These are phyloP conservation scores for Erythrolamprus reginae DNA, from an alignment of 2,113 vertebrate genomes.

Conservation along the genomic window DNA sequence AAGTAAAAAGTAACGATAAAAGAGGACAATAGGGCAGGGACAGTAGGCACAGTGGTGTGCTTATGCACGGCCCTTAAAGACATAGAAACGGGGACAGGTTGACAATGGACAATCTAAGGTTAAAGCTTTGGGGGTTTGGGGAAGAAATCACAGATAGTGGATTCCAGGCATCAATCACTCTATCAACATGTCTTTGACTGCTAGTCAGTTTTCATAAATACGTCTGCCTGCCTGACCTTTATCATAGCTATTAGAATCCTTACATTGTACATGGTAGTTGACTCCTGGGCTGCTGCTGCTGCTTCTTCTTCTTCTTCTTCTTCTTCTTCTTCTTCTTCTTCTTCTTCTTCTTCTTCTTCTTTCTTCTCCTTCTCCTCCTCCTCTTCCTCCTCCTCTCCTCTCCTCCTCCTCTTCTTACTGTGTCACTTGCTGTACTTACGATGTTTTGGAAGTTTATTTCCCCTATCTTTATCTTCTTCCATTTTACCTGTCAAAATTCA, in stretches of 20 bases:
- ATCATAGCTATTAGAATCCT: not conserved
- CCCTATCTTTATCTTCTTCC: not conserved
- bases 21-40: no score
- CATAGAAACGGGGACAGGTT: no score
- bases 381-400: not conserved
- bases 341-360: not conserved
- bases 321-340: no score
- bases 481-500: not conserved
- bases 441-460: not conserved
- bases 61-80: no score
- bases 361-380: no score
- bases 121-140: no score
- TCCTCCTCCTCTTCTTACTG: not conserved
- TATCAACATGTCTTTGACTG: not conserved
- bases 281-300: not conserved
- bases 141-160: no score
- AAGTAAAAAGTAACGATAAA: no score
- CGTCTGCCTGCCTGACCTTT: not conserved
- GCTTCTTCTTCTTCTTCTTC: not conserved
- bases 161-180: no score
- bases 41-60: no score
- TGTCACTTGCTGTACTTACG: not conserved
- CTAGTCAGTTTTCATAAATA: not conserved
- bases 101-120: no score
- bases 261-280: not conserved